These are phyloP conservation scores for Garrulus glandarius DNA, from an alignment of 2,797 vertebrate genomes.

Conservation along the genomic window DNA sequence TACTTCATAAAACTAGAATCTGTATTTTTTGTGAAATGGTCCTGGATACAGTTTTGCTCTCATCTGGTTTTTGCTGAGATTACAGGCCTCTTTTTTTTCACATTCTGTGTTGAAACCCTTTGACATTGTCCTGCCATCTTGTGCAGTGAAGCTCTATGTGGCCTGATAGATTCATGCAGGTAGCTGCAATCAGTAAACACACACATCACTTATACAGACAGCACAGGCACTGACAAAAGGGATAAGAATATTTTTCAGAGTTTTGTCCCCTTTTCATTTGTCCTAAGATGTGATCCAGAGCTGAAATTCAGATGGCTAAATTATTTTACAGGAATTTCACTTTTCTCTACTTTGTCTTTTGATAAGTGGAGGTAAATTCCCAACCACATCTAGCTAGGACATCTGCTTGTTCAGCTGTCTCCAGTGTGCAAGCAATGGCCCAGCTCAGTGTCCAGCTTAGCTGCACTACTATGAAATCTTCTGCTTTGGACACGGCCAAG, in stretches of 20 bases:
- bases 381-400: not conserved
- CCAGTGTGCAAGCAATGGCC: not conserved
- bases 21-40: not conserved
- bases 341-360: not conserved
- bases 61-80: not conserved
- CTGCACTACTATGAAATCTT: not conserved
- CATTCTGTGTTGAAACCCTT: not conserved
- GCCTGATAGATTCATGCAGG: not conserved
- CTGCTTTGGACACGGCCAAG: not conserved
- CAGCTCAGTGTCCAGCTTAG: not conserved
- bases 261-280: not conserved
- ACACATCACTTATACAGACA: not conserved
- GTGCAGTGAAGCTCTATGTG: not conserved
- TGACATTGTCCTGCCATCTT: not conserved
- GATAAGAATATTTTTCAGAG: not conserved
- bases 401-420: not conserved
- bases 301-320: not conserved
- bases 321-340: not conserved
- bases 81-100: not conserved
- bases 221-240: not conserved
- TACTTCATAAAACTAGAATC: not conserved
- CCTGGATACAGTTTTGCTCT: not conserved
- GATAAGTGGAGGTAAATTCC: not conserved
- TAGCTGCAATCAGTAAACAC: not conserved
- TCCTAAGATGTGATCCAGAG: not conserved